These are phyloP conservation scores for Craniophora ligustri DNA, from an alignment of 2,888 invertebrate species.

Conservation along the genomic window DNA sequence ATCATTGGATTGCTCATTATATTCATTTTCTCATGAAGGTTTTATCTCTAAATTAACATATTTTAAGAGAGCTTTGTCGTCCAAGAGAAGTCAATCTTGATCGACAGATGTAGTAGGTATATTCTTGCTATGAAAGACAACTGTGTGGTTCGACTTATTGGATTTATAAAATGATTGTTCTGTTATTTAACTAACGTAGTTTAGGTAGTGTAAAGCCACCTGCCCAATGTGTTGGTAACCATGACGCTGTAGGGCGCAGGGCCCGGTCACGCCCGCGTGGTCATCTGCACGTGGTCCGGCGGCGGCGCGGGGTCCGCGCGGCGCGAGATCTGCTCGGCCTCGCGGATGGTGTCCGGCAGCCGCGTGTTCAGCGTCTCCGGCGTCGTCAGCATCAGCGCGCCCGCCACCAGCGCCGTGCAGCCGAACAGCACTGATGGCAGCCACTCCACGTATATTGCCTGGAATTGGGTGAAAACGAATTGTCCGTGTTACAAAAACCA, in stretches of 20 bases:
- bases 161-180: too few relatives aligned
- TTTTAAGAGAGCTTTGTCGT: too few relatives aligned
- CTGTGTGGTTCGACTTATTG: too few relatives aligned
- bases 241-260: not conserved
- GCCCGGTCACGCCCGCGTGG: conserved; percentile 45
- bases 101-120: too few relatives aligned
- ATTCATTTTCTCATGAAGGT: too few relatives aligned
- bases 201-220: too few relatives aligned
- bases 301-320: conserved; percentile 17
- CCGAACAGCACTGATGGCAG: conserved; percentile 90
- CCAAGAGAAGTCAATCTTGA: too few relatives aligned
- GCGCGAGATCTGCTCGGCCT: conserved; percentile 84
- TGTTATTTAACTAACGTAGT: too few relatives aligned
- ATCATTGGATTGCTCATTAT: too few relatives aligned
- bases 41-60: too few relatives aligned
- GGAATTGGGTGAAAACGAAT: conserved; percentile 20
- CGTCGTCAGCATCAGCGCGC: conserved; percentile 87
- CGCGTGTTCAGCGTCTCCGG: conserved; percentile 90
- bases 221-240: not conserved
- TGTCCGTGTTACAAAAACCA: too few relatives aligned
- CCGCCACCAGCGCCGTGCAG: conserved; percentile 86
- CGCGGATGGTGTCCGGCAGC: conserved; percentile 89
- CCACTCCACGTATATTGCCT: conserved; percentile 86
- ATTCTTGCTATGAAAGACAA: too few relatives aligned
- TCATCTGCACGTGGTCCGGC: conserved; percentile 62